Conservation (phyloP, 2,113 vertebrate genomes). For the Callorhinus ursinus region DNA sequence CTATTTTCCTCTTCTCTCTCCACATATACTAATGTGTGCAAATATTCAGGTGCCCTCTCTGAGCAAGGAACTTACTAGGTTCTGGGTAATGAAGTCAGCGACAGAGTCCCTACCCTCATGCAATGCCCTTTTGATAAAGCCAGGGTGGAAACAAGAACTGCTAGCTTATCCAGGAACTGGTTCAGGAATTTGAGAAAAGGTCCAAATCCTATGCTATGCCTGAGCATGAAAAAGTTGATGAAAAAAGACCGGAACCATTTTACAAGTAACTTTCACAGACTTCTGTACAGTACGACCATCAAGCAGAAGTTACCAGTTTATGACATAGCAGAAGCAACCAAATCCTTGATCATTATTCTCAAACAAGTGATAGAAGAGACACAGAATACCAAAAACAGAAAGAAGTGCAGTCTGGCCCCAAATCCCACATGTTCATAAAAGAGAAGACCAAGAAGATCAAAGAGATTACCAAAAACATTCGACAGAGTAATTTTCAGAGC, state of each 20-base stretch:
- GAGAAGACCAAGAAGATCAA: neutral
- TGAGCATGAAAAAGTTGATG: neutral
- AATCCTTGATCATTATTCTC: neutral
- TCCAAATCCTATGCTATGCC: neutral
- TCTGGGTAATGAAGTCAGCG: neutral
- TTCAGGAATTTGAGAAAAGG: neutral
- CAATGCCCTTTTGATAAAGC: neutral
- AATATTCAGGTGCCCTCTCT: neutral
- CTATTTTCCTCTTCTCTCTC: neutral
- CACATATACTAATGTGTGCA: neutral
- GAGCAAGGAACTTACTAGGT: neutral
- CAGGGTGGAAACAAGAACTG: neutral
- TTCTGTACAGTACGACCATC: neutral
- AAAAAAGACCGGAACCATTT: neutral
- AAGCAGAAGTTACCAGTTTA: constrained; percentile 22
- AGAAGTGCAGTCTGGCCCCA: neutral
- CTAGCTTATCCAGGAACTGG: neutral
- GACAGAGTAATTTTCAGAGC: neutral
- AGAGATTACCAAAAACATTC: neutral
- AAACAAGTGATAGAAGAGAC: neutral
- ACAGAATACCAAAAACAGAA: neutral
- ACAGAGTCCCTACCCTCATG: neutral
- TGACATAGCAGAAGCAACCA: neutral
- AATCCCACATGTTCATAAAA: neutral
- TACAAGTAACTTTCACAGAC: constrained; percentile 11